Evolutionary conservation across 2,888 invertebrate genomes (phyloP).

Genomic region (Epirrhoe tristata): DNA sequence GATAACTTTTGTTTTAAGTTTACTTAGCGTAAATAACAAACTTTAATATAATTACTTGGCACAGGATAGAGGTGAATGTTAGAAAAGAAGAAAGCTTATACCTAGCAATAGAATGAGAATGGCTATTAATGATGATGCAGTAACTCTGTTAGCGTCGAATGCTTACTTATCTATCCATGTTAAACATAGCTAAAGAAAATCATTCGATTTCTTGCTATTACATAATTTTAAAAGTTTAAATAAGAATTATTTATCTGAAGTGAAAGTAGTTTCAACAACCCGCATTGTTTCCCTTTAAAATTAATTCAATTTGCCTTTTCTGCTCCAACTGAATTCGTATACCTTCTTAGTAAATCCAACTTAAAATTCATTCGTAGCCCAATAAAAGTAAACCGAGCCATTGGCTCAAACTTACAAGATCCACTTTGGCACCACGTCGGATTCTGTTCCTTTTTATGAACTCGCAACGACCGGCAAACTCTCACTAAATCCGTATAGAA

Average conservation of each 20-base stretch:
- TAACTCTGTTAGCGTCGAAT: too few relatives aligned
- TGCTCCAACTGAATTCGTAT: constrained; percentile 23
- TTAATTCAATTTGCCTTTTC: constrained; percentile 15
- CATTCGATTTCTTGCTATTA: too few relatives aligned
- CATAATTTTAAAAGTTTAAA: too few relatives aligned
- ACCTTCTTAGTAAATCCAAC: constrained; percentile 28
- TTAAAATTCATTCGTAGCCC: constrained; percentile 37
- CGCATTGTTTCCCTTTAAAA: constrained; percentile 5
- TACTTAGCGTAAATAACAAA: constrained; percentile 5
- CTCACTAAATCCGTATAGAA: constrained; percentile 35
- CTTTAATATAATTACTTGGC: neutral
- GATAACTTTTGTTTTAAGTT: constrained; percentile 37
- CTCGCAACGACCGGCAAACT: constrained; percentile 34
- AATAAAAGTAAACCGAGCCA: constrained; percentile 40
- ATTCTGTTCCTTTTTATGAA: constrained; percentile 42
- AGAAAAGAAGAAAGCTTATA: too few relatives aligned
- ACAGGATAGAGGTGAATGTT: too few relatives aligned
- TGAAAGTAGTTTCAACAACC: neutral
- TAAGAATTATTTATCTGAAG: neutral
- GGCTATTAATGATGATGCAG: too few relatives aligned
- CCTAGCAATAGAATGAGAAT: too few relatives aligned
- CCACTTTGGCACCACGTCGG: constrained; percentile 49
- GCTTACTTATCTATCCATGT: too few relatives aligned
- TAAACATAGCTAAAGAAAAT: too few relatives aligned
- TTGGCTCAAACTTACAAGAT: constrained; percentile 47